These are phyloP conservation scores for Petrophora chlorosata DNA, from an alignment of 2,888 invertebrate genomes.

Conservation along the genomic window DNA sequence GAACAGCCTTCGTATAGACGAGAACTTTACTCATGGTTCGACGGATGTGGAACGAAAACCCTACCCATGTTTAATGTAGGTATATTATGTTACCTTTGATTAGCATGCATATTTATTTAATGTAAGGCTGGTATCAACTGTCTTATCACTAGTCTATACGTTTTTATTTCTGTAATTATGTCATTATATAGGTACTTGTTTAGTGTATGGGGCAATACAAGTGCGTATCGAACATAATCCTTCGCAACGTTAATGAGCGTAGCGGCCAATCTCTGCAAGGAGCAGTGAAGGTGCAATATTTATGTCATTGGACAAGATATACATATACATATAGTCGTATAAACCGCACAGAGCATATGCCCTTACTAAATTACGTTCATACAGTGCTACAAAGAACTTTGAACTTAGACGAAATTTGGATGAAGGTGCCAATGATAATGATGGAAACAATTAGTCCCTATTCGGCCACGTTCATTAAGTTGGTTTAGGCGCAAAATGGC, in stretches of 20 bases:
- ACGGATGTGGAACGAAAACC: slow-evolving; percentile 3
- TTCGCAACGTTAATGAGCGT: too few species aligned
- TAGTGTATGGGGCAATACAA: not conserved
- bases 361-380: too few species aligned
- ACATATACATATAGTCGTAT: too few species aligned
- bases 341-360: too few species aligned
- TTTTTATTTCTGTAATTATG: not conserved
- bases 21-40: slow-evolving; percentile 17
- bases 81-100: not conserved
- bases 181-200: not conserved
- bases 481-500: too few species aligned
- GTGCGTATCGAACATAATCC: not conserved
- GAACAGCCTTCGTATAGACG: slow-evolving; percentile 9
- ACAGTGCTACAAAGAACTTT: too few species aligned
- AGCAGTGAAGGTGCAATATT: not conserved
- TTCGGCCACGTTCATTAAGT: too few species aligned
- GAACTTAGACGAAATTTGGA: too few species aligned
- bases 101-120: slow-evolving; percentile 2
- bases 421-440: too few species aligned
- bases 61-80: not conserved
- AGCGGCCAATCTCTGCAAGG: not conserved
- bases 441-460: too few species aligned
- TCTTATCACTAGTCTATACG: not conserved
- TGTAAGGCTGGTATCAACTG: slow-evolving; percentile 1
- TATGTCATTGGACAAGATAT: too few species aligned